phyloP scores from a whole-genome alignment of 2,888 invertebrate species.

The Mamestra brassicae region DNA sequence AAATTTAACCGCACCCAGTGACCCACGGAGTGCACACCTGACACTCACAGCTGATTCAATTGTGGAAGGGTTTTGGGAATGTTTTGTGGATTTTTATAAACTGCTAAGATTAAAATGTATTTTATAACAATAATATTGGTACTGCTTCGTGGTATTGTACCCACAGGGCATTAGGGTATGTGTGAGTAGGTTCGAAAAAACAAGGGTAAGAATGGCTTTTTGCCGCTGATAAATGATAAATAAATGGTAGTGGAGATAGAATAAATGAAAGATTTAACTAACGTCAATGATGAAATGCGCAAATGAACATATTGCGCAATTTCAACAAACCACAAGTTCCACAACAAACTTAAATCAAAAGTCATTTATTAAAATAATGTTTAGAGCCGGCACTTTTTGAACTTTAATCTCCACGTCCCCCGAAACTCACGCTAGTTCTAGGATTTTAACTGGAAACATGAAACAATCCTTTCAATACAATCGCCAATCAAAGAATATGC shows the following conservation, averaged over 20 bases:
- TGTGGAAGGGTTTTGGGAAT: constrained; percentile 1
- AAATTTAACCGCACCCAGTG: constrained; percentile 50
- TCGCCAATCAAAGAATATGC: not conserved
- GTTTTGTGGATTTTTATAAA: not conserved
- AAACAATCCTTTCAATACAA: not conserved
- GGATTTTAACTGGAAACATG: not conserved
- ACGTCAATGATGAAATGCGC: not conserved
- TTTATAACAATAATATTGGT: constrained; percentile 4
- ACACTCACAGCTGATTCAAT: not conserved
- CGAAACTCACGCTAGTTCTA: too few relatives aligned
- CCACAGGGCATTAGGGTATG: not conserved
- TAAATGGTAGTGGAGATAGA: too few relatives aligned
- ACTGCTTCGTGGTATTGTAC: not conserved
- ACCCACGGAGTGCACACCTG: constrained; percentile 19
- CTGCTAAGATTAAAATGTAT: not conserved
- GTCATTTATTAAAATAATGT: too few relatives aligned
- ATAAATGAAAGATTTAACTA: too few relatives aligned
- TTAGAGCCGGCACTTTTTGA: too few relatives aligned
- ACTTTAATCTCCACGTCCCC: too few relatives aligned
- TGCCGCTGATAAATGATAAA: too few relatives aligned
- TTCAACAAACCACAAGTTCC: too few relatives aligned
- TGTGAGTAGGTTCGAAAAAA: too few relatives aligned
- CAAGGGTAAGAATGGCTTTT: too few relatives aligned
- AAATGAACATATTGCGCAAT: too few relatives aligned
- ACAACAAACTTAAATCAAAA: too few relatives aligned